These are phyloP conservation scores for Tetanocera ferruginea DNA, from an alignment of 2,888 invertebrate genomes.

Conservation along the genomic window DNA sequence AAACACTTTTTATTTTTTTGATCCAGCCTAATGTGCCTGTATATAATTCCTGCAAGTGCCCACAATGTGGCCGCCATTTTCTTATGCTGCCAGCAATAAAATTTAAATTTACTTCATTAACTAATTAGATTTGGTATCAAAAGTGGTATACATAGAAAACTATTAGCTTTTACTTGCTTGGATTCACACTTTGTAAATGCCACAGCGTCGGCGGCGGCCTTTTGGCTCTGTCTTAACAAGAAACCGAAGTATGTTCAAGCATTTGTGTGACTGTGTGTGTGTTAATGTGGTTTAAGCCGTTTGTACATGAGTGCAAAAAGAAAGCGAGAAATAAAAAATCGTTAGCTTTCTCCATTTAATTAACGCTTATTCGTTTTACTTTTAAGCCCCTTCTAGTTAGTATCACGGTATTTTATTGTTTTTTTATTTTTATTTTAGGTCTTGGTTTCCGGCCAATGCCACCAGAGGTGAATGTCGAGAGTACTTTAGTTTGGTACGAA, in stretches of 20 bases:
- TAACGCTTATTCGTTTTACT: not conserved
- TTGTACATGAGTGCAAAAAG: not conserved
- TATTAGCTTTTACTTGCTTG: no score
- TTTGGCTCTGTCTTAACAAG: no score
- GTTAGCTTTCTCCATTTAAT: not conserved
- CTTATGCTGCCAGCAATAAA: not conserved
- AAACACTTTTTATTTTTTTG: no score
- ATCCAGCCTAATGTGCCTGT: no score
- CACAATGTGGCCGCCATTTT: not conserved
- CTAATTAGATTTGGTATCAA: constrained; percentile 55
- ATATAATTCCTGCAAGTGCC: not conserved
- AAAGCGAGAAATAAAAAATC: not conserved
- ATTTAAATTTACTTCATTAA: constrained; percentile 55
- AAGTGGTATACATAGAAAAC: not conserved
- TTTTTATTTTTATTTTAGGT: constrained; percentile 73
- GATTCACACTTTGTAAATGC: no score
- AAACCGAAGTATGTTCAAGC: not conserved
- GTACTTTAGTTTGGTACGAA: constrained; percentile 96
- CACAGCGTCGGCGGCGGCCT: no score
- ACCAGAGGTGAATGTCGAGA: constrained; percentile 91
- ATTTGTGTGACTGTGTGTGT: not conserved
- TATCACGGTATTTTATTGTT: no score
- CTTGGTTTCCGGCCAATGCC: constrained; percentile 98
- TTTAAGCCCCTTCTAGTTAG: no score
- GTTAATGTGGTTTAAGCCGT: not conserved